A percentile compares a stretch with the other conserved stretches of the same genome.
Evolutionary conservation across 2,113 vertebrate species (phyloP).

Genomic region (Suricata suricatta): DNA sequence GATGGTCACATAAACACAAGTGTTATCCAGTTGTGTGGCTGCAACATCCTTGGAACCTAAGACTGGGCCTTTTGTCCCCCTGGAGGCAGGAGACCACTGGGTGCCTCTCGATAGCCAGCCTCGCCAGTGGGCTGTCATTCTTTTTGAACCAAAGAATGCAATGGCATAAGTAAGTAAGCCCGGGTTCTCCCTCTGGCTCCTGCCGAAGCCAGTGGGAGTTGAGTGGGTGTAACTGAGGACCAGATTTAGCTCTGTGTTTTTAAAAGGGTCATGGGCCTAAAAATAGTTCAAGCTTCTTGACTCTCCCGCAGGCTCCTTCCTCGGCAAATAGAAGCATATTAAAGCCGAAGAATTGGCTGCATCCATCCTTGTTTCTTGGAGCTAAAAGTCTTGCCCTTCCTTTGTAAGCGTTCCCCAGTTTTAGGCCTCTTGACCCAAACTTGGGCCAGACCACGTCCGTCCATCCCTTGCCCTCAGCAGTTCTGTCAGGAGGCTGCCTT

Average conservation of each 20-base stretch:
- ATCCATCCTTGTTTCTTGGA: neutral
- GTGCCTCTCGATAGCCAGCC: neutral
- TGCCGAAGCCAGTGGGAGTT: slow-evolving; percentile 49
- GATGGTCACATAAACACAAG: neutral
- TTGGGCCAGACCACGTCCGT: neutral
- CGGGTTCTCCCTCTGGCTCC: neutral
- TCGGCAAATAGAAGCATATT: slow-evolving; percentile 35
- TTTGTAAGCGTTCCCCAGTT: neutral
- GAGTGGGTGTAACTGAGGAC: slow-evolving; percentile 63
- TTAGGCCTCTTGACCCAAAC: neutral
- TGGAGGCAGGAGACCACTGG: neutral
- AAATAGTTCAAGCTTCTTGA: slow-evolving; percentile 69
- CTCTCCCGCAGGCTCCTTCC: slow-evolving; percentile 63
- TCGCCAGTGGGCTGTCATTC: neutral
- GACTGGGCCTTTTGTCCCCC: neutral
- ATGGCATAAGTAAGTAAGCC: neutral
- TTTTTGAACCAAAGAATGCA: neutral
- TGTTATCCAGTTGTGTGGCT: neutral
- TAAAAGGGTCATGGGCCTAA: slow-evolving; percentile 70
- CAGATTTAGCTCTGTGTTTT: slow-evolving; percentile 65
- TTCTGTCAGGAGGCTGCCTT: neutral
- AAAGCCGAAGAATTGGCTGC: neutral
- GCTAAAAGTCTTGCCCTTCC: neutral
- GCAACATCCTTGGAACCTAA: neutral
- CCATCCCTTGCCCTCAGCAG: neutral